Evolutionary conservation across 2,797 vertebrate genomes (phyloP).

Genomic region (Macroramphosus scolopax): DNA sequence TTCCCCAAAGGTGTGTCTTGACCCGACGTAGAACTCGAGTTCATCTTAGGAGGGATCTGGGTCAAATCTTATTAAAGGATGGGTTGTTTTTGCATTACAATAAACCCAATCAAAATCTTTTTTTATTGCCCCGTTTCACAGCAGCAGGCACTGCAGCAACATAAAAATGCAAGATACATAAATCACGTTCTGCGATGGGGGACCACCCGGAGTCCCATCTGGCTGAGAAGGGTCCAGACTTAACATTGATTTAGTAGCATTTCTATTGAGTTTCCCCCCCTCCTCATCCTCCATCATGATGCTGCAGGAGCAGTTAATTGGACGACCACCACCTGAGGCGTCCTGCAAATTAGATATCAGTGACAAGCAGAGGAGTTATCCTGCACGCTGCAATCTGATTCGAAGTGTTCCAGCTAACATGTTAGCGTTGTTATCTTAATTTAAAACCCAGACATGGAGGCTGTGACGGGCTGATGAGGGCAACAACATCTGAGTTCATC

Average conservation of each 20-base stretch:
- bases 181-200: conserved; percentile 4
- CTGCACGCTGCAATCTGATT: conserved; percentile 8
- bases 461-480: conserved; percentile 7
- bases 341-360: conserved; percentile 40
- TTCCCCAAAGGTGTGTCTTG: too few species aligned
- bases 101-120: too few species aligned
- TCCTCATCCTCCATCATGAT: conserved; percentile 28
- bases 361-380: conserved; percentile 29
- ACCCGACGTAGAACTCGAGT: too few species aligned
- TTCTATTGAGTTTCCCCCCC: conserved; percentile 59
- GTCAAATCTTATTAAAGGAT: too few species aligned
- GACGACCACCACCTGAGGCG: conserved; percentile 61
- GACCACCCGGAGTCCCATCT: conserved; percentile 35
- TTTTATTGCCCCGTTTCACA: too few species aligned
- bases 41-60: too few species aligned
- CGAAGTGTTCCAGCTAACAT: too few species aligned
- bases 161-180: conserved; percentile 34
- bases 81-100: too few species aligned
- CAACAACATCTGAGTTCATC: too few species aligned
- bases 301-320: conserved; percentile 40
- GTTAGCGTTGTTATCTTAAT: conserved; percentile 18
- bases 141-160: conserved; percentile 27
- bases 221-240: conserved; percentile 24
- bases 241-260: conserved; percentile 53
- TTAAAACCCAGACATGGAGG: conserved; percentile 2